Evolutionary conservation across 2,113 vertebrate species (phyloP).

Genomic region (Pseudonaja textilis): DNA sequence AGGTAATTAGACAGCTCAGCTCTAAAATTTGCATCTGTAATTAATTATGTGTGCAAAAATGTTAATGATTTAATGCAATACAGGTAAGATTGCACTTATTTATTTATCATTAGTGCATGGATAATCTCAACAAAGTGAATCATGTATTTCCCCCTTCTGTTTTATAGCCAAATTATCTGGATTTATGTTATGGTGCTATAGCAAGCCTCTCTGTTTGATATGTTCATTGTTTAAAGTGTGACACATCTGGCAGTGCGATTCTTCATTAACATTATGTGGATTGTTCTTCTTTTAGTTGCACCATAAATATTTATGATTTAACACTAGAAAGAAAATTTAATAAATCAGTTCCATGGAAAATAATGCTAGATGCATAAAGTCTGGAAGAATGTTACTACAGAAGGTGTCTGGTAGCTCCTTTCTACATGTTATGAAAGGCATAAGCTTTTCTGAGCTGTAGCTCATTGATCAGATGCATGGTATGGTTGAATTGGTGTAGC

Average conservation of each 20-base stretch:
- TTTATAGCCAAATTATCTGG: conserved; percentile 21
- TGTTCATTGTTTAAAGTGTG: conserved; percentile 35
- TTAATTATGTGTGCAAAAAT: conserved; percentile 55
- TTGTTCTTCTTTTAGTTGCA: background rate
- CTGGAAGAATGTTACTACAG: background rate
- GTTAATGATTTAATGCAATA: conserved; percentile 45
- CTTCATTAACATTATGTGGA: conserved; percentile 17
- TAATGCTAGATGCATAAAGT: background rate
- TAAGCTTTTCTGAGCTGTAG: background rate
- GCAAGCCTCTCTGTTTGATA: conserved; percentile 33
- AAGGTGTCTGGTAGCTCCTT: background rate
- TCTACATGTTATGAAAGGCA: background rate
- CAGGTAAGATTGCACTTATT: conserved; percentile 34
- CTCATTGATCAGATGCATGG: background rate
- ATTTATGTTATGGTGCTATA: conserved; percentile 35
- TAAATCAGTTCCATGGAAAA: background rate
- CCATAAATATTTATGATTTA: conserved; percentile 11
- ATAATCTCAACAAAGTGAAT: background rate
- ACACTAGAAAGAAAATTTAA: background rate
- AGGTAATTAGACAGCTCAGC: conserved; percentile 40
- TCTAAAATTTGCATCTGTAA: conserved; percentile 37
- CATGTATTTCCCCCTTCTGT: background rate
- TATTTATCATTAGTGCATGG: conserved; percentile 10
- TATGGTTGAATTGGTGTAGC: background rate
- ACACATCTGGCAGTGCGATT: conserved; percentile 11